Conservation (phyloP, 1,140 invertebrate species). For the Reticulitermes speratus region DNA sequence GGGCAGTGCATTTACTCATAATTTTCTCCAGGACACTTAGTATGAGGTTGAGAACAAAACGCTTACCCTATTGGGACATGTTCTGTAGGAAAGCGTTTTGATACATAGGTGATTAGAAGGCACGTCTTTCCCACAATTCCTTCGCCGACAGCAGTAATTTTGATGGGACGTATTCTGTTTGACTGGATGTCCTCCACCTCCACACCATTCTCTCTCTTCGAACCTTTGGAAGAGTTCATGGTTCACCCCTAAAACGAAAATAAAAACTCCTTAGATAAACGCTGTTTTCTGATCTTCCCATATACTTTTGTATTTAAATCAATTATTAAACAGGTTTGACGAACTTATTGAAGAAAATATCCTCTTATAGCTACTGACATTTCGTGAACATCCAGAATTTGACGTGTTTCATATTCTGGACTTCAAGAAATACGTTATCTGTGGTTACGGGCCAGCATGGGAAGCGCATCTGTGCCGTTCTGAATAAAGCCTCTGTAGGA, state of each 20-base stretch:
- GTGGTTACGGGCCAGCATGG: no score
- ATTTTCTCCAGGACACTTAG: no score
- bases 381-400: no score
- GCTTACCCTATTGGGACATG: slow-evolving; percentile 89
- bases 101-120: slow-evolving; percentile 86
- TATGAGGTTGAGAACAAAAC: background rate
- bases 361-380: no score
- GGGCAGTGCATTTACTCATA: no score
- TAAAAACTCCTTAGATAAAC: background rate
- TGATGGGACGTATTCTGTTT: slow-evolving; percentile 60
- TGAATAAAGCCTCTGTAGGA: no score
- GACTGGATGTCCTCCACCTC: slow-evolving; percentile 28
- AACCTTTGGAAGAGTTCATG: slow-evolving; percentile 22
- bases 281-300: background rate
- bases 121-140: slow-evolving; percentile 95
- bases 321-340: no score
- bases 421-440: no score
- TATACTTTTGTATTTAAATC: no score
- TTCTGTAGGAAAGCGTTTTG: slow-evolving; percentile 80
- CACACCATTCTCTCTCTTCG: slow-evolving; percentile 25
- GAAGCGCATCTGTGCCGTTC: no score
- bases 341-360: no score
- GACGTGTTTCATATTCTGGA: no score
- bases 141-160: slow-evolving; percentile 88
- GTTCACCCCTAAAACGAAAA: slow-evolving; percentile 28